Evolutionary conservation across 2,888 invertebrate genomes (phyloP), one percentile per base, ranked within the genome.

Genomic region (Agonopterix heracliana): DNA sequence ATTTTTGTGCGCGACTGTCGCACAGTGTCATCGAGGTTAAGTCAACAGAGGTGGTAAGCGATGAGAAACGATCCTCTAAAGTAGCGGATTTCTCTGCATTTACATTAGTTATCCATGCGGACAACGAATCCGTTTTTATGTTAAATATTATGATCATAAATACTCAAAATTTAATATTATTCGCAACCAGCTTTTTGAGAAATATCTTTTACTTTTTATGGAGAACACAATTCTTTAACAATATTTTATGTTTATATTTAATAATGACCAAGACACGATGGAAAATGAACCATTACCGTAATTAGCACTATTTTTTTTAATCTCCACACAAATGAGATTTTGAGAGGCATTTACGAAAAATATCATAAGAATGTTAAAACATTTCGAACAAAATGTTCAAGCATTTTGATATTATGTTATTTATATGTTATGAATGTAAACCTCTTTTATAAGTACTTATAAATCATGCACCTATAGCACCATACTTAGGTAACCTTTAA

Each of bases 61-160:
- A 63, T 80, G 79, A 83, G 70, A 78, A 75, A 83, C 64, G 79
- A 76, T 68, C 66, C 69, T 65, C 71, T 80, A 78, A 82, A 83
- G 74, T 75, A 79, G 75, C 74, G 70, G 81, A 81, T 82, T 75
- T 74, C 74, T 72, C 67, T 66, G 64, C 69, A 72, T 75, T 76
- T 74, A 71, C 74, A 78, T 81, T 71, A 72, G 68, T 74, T 71
- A 65, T 64, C 59, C 61, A 57, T 55, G 63, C 56, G 54, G 61
- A 59, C 57, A 59, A 64, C 63, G 59, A 57, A 61, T 56, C 60
- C 60, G 57, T 64, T 66, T 68, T 71, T 68, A 66, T 68, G 63
- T 59, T 61, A 53, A 65, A 59, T 53, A 74, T 62, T 56, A 62
- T 53, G 53, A 54, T 57, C 61, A 60, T 74, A 71, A 72, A 74